Conservation (phyloP, 2,113 vertebrate genomes). For the sheep (Ovis aries) region DNA sequence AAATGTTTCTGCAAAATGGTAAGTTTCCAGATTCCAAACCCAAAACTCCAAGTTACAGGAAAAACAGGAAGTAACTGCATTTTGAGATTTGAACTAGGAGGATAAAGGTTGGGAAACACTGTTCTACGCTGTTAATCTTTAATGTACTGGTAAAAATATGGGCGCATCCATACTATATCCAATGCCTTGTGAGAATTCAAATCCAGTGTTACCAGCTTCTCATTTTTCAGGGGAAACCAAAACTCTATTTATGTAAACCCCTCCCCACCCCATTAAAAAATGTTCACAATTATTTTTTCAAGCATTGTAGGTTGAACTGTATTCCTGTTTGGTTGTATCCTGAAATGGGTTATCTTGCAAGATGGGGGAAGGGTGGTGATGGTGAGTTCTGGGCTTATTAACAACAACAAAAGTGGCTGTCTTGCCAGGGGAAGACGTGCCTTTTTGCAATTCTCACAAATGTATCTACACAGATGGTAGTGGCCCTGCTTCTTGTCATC, state of each 20-base stretch:
- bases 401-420: background rate
- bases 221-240: background rate
- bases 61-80: background rate
- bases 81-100: background rate
- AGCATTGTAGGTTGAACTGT: background rate
- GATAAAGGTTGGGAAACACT: background rate
- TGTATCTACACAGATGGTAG: background rate
- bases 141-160: background rate
- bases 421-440: background rate
- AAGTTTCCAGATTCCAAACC: slow-evolving; percentile 1
- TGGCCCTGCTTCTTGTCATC: background rate
- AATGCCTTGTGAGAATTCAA: background rate
- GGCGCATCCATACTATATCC: background rate
- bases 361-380: background rate
- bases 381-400: background rate
- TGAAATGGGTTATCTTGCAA: background rate
- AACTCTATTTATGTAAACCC: background rate
- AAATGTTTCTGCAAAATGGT: background rate
- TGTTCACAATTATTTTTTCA: background rate
- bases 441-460: slow-evolving; percentile 12
- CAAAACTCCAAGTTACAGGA: background rate
- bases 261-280: background rate
- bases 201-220: background rate
- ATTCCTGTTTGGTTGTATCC: background rate
- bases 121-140: too few species aligned